Conservation (phyloP, 2,113 vertebrate genomes). For the Thoracochromis brauschi region DNA sequence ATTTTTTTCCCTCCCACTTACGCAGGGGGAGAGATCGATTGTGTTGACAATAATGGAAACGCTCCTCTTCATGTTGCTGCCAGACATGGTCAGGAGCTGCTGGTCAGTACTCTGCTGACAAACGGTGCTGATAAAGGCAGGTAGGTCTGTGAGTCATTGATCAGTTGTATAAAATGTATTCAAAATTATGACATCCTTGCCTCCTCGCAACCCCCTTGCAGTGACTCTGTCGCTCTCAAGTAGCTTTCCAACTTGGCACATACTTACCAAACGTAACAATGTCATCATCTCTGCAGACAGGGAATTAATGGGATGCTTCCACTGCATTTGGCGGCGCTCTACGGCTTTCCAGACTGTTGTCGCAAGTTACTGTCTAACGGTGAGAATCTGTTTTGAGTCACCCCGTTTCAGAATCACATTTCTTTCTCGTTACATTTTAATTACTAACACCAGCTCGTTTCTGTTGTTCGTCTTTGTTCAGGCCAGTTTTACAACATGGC, state of each 20-base stretch:
- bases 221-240: background rate
- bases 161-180: background rate
- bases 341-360: constrained; percentile 94
- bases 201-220: background rate
- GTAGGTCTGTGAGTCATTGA: constrained; percentile 58
- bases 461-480: constrained; percentile 18
- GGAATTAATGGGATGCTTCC: constrained; percentile 93
- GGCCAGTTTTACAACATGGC: constrained; percentile 90
- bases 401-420: background rate
- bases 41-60: constrained; percentile 86
- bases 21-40: constrained; percentile 88
- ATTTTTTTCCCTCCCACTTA: background rate
- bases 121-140: constrained; percentile 88
- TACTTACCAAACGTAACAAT: background rate
- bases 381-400: constrained; percentile 34
- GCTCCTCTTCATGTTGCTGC: constrained; percentile 92
- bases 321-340: constrained; percentile 88
- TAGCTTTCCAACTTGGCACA: background rate
- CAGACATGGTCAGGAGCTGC: constrained; percentile 91
- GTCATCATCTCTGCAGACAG: constrained; percentile 68
- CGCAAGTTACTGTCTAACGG: constrained; percentile 93
- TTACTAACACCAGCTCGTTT: background rate
- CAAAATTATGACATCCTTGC: background rate
- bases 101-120: constrained; percentile 92
- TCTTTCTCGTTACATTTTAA: background rate